A percentile compares a stretch with the other conserved stretches of the same genome.
Evolutionary conservation across 2,888 invertebrate genomes (phyloP).

Genomic region (Gnatocerus cornutus): DNA sequence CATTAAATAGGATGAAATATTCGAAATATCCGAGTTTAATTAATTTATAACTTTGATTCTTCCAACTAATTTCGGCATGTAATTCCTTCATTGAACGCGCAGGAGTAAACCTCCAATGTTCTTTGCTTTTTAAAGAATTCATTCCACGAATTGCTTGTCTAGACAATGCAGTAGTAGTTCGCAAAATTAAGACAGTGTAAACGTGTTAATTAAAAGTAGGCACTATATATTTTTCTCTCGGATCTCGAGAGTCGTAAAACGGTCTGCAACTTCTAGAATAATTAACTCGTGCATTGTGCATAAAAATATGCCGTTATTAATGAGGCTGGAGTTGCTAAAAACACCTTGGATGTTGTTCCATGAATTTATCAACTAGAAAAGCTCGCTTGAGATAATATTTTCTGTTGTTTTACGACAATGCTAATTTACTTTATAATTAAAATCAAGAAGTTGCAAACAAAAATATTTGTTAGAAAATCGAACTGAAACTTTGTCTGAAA

Average conservation of each 20-base stretch:
- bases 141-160: conserved; percentile 50
- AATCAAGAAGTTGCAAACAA: conserved; percentile 25
- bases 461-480: conserved; percentile 20
- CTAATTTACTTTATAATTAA: conserved; percentile 36
- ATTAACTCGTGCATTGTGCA: conserved; percentile 58
- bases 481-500: background rate
- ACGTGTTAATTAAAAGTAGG: conserved; percentile 61
- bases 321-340: conserved; percentile 55
- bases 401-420: conserved; percentile 24
- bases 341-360: conserved; percentile 30
- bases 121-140: conserved; percentile 40
- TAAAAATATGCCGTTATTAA: conserved; percentile 59
- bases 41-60: conserved; percentile 47
- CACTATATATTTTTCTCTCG: conserved; percentile 50
- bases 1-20: conserved; percentile 33
- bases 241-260: conserved; percentile 40
- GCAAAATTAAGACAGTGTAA: conserved; percentile 57
- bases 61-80: conserved; percentile 29
- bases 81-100: conserved; percentile 29
- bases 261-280: conserved; percentile 46
- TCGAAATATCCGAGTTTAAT: conserved; percentile 41
- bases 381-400: conserved; percentile 22
- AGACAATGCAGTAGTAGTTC: conserved; percentile 53
- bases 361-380: conserved; percentile 27
- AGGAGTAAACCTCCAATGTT: conserved; percentile 20